Percentiles rank a stretch among this genome's conserved stretches.
phyloP scores from a whole-genome alignment of 2,888 invertebrate species.

The Plutella xylostella region DNA sequence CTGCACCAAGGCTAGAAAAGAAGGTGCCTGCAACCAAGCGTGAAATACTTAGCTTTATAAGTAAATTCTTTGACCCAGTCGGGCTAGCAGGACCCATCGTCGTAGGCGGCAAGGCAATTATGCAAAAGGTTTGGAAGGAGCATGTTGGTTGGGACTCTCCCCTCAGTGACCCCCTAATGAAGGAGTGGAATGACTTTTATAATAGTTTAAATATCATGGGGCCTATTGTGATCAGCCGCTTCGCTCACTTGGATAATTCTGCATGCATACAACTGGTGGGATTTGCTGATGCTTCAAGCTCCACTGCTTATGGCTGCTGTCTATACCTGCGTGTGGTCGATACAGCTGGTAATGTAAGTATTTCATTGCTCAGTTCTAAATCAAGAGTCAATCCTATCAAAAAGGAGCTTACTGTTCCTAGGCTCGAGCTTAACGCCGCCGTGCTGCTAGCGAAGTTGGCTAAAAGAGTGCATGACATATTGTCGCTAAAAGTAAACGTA shows the following conservation, averaged over 20 bases:
- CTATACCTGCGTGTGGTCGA: slow-evolving; percentile 13
- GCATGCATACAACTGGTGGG: slow-evolving; percentile 10
- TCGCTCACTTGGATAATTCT: background rate
- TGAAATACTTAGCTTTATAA: slow-evolving; percentile 2
- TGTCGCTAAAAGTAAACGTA: background rate
- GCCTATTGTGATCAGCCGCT: slow-evolving; percentile 4
- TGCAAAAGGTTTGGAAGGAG: background rate
- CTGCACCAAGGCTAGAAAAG: slow-evolving; percentile 8
- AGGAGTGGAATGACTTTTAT: background rate
- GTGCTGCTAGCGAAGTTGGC: slow-evolving; percentile 13
- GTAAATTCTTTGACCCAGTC: slow-evolving; percentile 2
- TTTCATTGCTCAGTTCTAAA: slow-evolving; percentile 15
- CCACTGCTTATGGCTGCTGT: slow-evolving; percentile 16
- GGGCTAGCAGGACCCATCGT: background rate
- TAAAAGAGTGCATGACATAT: background rate
- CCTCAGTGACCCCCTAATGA: background rate
- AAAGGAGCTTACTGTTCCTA: slow-evolving; percentile 11
- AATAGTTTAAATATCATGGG: slow-evolving; percentile 10
- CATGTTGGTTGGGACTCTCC: background rate
- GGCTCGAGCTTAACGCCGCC: slow-evolving; percentile 16
- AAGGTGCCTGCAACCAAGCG: background rate
- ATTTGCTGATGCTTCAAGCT: slow-evolving; percentile 15
- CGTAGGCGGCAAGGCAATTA: background rate
- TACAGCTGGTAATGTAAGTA: slow-evolving; percentile 8
- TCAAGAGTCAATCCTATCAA: slow-evolving; percentile 14